phyloP scores from a whole-genome alignment of 2,888 invertebrate genomes.

The Piscicola geometra region DNA sequence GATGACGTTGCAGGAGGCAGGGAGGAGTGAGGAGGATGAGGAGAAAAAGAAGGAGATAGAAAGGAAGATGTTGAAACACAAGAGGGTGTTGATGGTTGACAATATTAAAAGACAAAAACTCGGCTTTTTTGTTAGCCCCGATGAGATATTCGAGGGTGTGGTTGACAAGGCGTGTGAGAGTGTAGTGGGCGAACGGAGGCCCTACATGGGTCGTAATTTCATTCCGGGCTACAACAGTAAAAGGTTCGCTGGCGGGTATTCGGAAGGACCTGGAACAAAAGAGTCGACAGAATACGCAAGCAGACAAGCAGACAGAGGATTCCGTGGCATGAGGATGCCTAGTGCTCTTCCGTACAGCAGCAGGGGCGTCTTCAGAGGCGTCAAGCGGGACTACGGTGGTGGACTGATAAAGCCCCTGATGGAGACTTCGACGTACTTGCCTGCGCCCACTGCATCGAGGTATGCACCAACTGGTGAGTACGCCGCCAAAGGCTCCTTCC shows the following conservation, averaged over 20 bases:
- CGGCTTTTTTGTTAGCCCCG: neutral
- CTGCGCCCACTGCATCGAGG: neutral
- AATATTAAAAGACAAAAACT: neutral
- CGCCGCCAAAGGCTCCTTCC: too few species aligned
- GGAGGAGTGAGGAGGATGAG: neutral
- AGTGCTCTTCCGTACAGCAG: too few species aligned
- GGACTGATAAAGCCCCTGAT: neutral
- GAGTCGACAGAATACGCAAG: neutral
- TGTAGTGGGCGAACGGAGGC: too few species aligned
- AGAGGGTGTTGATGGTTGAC: neutral
- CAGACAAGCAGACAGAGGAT: neutral
- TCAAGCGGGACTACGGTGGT: neutral
- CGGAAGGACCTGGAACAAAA: neutral
- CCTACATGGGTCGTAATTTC: too few species aligned
- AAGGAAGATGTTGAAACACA: neutral
- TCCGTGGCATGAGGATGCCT: neutral
- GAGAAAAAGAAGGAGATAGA: neutral
- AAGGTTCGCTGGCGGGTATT: neutral
- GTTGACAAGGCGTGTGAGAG: too few species aligned
- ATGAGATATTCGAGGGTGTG: neutral
- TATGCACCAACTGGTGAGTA: neutral
- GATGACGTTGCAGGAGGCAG: neutral
- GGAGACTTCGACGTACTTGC: neutral
- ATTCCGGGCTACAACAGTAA: neutral
- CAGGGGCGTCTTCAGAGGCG: slow-evolving; percentile 8